Evolutionary conservation across 2,888 invertebrate genomes (phyloP).

Genomic region (Hypena proboscidalis): DNA sequence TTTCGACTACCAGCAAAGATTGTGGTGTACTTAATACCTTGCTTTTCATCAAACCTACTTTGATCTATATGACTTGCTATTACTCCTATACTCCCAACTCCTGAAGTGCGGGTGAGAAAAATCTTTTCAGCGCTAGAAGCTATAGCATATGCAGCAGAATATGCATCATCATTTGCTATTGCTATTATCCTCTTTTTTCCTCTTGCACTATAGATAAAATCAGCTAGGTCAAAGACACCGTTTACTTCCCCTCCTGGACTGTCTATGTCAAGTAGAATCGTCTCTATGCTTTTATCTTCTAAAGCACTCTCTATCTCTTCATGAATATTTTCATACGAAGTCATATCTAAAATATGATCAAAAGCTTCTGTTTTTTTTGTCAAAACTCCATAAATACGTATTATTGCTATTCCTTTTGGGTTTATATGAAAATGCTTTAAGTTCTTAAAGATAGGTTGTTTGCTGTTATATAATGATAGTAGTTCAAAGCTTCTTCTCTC

Average conservation of each 20-base stretch:
- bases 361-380: conserved; percentile 12
- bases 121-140: conserved; percentile 15
- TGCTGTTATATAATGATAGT: conserved; percentile 8
- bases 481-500: conserved; percentile 14
- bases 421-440: conserved; percentile 4
- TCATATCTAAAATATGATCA: conserved; percentile 11
- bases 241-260: conserved; percentile 15
- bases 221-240: conserved; percentile 11
- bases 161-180: conserved; percentile 15
- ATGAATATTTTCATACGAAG: conserved; percentile 11
- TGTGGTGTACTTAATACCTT: conserved; percentile 12
- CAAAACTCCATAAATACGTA: conserved; percentile 15
- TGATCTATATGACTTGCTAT: conserved; percentile 19
- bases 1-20: conserved; percentile 12
- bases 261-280: conserved; percentile 10
- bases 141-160: too few species aligned
- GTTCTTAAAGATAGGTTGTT: conserved; percentile 14
- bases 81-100: conserved; percentile 14
- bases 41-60: conserved; percentile 18
- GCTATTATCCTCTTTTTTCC: conserved; percentile 14
- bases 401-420: conserved; percentile 7
- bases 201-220: conserved; percentile 12
- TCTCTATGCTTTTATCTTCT: conserved; percentile 7
- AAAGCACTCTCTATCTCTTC: conserved; percentile 8
- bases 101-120: conserved; percentile 9